Evolutionary conservation across 1,140 invertebrate genomes (phyloP).

Genomic region (Lasioglossum baleicum): DNA sequence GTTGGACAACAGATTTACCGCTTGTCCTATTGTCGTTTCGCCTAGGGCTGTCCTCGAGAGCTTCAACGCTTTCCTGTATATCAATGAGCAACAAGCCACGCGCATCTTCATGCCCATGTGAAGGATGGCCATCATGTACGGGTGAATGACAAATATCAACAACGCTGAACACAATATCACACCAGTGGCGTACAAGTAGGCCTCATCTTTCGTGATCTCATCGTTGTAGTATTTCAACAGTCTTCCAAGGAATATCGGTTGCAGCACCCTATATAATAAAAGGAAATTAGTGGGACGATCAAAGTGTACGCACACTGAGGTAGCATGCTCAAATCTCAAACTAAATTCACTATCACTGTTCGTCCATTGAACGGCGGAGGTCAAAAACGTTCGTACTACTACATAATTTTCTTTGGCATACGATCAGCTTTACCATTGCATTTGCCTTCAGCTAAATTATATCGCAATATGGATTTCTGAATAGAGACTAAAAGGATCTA

Average conservation of each 20-base stretch:
- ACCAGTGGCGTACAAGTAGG: conserved; percentile 85
- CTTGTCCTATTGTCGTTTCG: conserved; percentile 90
- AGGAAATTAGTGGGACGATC: not conserved
- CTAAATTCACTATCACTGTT: not conserved
- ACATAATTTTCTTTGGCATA: too few species aligned
- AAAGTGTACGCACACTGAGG: not conserved
- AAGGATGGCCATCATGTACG: conserved; percentile 87
- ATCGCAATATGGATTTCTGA: too few species aligned
- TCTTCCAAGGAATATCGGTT: conserved; percentile 85
- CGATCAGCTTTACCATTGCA: too few species aligned
- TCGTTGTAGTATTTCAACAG: conserved; percentile 79
- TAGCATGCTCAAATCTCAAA: not conserved
- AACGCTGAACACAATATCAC: conserved; percentile 84
- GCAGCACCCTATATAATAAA: conserved; percentile 81
- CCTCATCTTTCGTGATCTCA: conserved; percentile 79
- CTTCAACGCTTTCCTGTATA: conserved; percentile 89
- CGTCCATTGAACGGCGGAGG: too few species aligned
- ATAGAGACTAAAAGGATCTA: too few species aligned
- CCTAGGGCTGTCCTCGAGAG: conserved; percentile 85
- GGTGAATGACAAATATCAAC: conserved; percentile 87
- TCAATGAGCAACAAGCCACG: conserved; percentile 88
- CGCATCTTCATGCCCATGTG: conserved; percentile 88
- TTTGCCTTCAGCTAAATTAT: too few species aligned
- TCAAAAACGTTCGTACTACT: too few species aligned
- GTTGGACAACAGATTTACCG: conserved; percentile 93